A percentile compares a stretch with the other conserved stretches of the same genome.
phyloP scores from a whole-genome alignment of 53 echinoderm and acorn worm species.

The Hippasteria phrygiana region DNA sequence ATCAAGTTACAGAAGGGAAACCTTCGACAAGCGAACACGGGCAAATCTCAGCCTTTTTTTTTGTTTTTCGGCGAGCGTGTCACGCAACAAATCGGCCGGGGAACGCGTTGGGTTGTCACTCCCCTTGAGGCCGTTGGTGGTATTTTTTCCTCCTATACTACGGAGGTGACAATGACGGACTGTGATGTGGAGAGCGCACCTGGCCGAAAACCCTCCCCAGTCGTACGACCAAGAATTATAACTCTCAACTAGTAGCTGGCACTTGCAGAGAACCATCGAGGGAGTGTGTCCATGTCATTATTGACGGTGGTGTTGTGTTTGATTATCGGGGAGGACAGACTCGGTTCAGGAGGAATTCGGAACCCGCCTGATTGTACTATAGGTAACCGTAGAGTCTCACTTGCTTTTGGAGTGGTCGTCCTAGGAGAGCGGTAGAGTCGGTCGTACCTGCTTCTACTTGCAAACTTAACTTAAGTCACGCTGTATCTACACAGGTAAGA shows the following conservation, averaged over 20 bases:
- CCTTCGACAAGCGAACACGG: background rate
- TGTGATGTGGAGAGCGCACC: constrained; percentile 28
- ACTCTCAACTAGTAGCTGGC: too few relatives aligned
- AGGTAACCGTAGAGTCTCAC: too few relatives aligned
- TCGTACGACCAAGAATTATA: background rate
- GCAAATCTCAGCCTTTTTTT: background rate
- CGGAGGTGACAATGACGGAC: constrained; percentile 24
- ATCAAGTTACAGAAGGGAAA: constrained; percentile 1
- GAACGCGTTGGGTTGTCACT: constrained; percentile 10
- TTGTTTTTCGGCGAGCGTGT: background rate
- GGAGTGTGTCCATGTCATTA: background rate
- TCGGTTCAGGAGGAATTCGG: background rate
- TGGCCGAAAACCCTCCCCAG: background rate
- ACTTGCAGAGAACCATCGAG: background rate
- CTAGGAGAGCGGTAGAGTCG: background rate
- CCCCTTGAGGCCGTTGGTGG: background rate
- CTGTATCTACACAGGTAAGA: background rate
- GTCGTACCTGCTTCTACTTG: background rate
- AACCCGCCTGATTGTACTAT: background rate
- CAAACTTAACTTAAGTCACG: background rate
- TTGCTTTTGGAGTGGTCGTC: background rate
- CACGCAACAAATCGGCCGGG: constrained; percentile 40
- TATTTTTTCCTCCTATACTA: background rate
- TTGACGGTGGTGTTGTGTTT: background rate
- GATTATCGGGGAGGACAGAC: background rate